Evolutionary conservation across 2,797 vertebrate species (phyloP).

Genomic region (Coregonus sp.): DNA sequence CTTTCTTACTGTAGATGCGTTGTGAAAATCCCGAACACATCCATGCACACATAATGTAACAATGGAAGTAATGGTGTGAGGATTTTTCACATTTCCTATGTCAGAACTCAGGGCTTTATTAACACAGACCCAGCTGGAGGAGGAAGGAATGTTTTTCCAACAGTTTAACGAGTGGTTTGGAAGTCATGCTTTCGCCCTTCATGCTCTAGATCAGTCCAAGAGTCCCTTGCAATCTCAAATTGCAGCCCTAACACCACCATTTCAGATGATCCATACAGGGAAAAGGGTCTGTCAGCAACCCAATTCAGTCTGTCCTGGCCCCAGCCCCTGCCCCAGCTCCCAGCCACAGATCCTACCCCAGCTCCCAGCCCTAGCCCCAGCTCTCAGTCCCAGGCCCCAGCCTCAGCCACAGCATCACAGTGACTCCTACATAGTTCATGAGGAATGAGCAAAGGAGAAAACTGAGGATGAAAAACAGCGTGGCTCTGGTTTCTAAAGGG

Average conservation of each 20-base stretch:
- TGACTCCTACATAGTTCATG: conserved; percentile 77
- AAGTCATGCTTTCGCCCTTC: conserved; percentile 32
- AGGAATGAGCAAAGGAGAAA: conserved; percentile 47
- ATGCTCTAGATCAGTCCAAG: conserved; percentile 10
- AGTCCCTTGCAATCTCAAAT: conserved; percentile 26
- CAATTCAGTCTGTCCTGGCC: conserved; percentile 64
- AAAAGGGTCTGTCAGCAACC: conserved; percentile 55
- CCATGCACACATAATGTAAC: conserved; percentile 3
- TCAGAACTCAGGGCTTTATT: conserved; percentile 4
- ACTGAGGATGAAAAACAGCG: conserved; percentile 56
- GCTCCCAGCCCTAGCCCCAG: conserved; percentile 30
- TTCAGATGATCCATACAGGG: conserved; percentile 25
- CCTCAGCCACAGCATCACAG: conserved; percentile 49
- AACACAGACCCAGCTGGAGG: background rate
- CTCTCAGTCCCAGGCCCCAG: background rate
- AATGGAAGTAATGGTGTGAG: conserved; percentile 10
- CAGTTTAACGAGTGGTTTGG: background rate
- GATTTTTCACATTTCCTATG: background rate
- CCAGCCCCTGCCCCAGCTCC: background rate
- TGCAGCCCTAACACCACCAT: conserved; percentile 42
- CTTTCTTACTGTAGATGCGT: background rate
- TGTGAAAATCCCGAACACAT: conserved; percentile 19
- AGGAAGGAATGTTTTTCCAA: background rate
- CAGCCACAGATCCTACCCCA: conserved; percentile 8
- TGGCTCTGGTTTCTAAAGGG: conserved; percentile 74